A percentile compares a stretch with the other conserved stretches of the same genome.
Evolutionary conservation across 1,140 invertebrate genomes (phyloP).

Genomic region (Drosophila auraria): DNA sequence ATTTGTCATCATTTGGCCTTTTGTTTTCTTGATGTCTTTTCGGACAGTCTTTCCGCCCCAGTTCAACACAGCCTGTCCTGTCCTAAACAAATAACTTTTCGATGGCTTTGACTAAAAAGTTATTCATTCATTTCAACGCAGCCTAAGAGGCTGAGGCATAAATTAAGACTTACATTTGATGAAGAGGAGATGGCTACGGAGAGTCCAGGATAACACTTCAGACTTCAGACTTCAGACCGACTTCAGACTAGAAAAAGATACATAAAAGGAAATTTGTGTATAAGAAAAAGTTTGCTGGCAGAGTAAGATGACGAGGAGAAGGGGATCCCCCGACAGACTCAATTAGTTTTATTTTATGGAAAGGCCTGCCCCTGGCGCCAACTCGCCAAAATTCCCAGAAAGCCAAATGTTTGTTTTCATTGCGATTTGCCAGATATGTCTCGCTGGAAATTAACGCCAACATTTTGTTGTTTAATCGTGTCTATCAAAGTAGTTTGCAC

Average conservation of each 20-base stretch:
- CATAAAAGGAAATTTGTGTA: slow-evolving; percentile 41
- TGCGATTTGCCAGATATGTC: slow-evolving; percentile 39
- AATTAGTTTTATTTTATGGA: slow-evolving; percentile 71
- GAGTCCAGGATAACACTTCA: slow-evolving; percentile 51
- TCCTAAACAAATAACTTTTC: slow-evolving; percentile 59
- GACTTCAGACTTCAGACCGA: slow-evolving; percentile 56
- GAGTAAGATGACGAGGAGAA: not conserved
- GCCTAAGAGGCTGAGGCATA: slow-evolving; percentile 56
- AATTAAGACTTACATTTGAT: slow-evolving; percentile 80
- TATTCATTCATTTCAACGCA: slow-evolving; percentile 28
- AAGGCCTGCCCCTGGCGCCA: slow-evolving; percentile 1
- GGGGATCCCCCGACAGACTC: slow-evolving; percentile 40
- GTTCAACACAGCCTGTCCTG: slow-evolving; percentile 13
- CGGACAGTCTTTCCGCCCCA: slow-evolving; percentile 10
- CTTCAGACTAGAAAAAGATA: slow-evolving; percentile 47
- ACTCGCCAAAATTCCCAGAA: not conserved
- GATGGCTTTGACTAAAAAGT: slow-evolving; percentile 43
- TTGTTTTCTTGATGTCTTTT: slow-evolving; percentile 40
- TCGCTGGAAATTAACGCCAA: slow-evolving; percentile 55
- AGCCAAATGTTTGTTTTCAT: slow-evolving; percentile 54
- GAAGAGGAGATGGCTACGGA: slow-evolving; percentile 7
- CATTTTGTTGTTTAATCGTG: slow-evolving; percentile 53
- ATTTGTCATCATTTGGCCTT: slow-evolving; percentile 42
- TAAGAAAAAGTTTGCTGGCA: slow-evolving; percentile 41
- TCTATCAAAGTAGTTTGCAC: slow-evolving; percentile 61